phyloP scores from a whole-genome alignment of 2,888 invertebrate genomes.

The Crepidodera aurea region DNA sequence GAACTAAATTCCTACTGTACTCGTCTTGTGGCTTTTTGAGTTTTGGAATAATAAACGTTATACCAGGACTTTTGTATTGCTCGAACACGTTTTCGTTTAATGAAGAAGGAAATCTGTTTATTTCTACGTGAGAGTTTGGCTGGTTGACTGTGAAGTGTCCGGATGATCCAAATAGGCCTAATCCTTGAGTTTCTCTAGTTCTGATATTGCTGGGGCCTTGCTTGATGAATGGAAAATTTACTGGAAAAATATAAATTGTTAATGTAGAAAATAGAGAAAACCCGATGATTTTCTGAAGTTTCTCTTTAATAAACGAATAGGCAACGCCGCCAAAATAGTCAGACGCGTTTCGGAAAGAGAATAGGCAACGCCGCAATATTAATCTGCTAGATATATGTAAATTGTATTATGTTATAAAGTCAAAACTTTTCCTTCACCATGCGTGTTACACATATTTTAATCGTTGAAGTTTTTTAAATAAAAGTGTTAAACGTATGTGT shows the following conservation, averaged over 20 bases:
- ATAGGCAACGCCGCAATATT: too few species aligned
- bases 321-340: too few species aligned
- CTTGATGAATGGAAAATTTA: slow-evolving; percentile 50
- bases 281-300: too few species aligned
- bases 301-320: too few species aligned
- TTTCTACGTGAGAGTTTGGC: slow-evolving; percentile 58
- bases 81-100: slow-evolving; percentile 60
- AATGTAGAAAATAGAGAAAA: not conserved
- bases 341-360: too few species aligned
- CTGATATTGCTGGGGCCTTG: slow-evolving; percentile 42
- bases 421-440: too few species aligned
- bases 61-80: slow-evolving; percentile 49
- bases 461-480: too few species aligned
- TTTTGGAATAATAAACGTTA: slow-evolving; percentile 41
- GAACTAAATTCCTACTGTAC: slow-evolving; percentile 62
- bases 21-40: slow-evolving; percentile 52
- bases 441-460: too few species aligned
- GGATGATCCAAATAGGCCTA: slow-evolving; percentile 52
- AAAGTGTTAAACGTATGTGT: too few species aligned
- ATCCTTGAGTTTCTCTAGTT: slow-evolving; percentile 49
- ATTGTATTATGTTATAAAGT: too few species aligned
- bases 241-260: slow-evolving; percentile 37
- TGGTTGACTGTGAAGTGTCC: slow-evolving; percentile 63
- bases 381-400: too few species aligned
- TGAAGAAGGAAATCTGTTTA: slow-evolving; percentile 56